phyloP scores from a whole-genome alignment of 1,140 invertebrate species.

The Drosophila biarmipes region DNA sequence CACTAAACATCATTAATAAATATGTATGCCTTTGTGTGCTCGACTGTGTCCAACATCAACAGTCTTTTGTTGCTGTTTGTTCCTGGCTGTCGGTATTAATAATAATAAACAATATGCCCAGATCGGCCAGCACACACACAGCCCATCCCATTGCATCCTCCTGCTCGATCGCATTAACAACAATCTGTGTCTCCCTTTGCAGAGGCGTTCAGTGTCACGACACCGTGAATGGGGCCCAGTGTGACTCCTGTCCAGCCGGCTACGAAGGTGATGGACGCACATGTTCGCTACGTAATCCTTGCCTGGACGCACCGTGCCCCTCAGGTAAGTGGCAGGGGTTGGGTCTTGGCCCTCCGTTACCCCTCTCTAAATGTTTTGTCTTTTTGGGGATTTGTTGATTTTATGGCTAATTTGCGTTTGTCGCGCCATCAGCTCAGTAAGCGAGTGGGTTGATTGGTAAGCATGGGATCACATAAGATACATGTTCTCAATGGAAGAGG shows the following conservation, averaged over 20 bases:
- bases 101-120: slow-evolving; percentile 75
- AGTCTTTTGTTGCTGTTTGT: slow-evolving; percentile 79
- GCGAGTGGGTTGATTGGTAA: slow-evolving; percentile 31
- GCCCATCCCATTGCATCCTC: background rate
- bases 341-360: slow-evolving; percentile 20
- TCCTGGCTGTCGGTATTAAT: slow-evolving; percentile 80
- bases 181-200: slow-evolving; percentile 59
- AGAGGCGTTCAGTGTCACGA: slow-evolving; percentile 92
- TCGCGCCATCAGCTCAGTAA: slow-evolving; percentile 30
- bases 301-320: slow-evolving; percentile 91
- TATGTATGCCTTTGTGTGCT: slow-evolving; percentile 69
- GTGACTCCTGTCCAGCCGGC: slow-evolving; percentile 93
- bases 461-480: background rate
- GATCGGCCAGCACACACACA: slow-evolving; percentile 18
- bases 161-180: slow-evolving; percentile 47
- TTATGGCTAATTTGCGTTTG: slow-evolving; percentile 73
- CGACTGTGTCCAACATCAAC: slow-evolving; percentile 58
- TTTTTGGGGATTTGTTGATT: slow-evolving; percentile 29
- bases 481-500: background rate
- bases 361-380: slow-evolving; percentile 49
- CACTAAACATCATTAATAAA: slow-evolving; percentile 76
- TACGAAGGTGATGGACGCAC: slow-evolving; percentile 92
- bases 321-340: slow-evolving; percentile 84
- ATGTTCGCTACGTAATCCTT: slow-evolving; percentile 89
- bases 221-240: slow-evolving; percentile 89